These are phyloP conservation scores for Myiotriccus ornatus DNA, from an alignment of 2,797 vertebrate genomes.

Conservation along the genomic window DNA sequence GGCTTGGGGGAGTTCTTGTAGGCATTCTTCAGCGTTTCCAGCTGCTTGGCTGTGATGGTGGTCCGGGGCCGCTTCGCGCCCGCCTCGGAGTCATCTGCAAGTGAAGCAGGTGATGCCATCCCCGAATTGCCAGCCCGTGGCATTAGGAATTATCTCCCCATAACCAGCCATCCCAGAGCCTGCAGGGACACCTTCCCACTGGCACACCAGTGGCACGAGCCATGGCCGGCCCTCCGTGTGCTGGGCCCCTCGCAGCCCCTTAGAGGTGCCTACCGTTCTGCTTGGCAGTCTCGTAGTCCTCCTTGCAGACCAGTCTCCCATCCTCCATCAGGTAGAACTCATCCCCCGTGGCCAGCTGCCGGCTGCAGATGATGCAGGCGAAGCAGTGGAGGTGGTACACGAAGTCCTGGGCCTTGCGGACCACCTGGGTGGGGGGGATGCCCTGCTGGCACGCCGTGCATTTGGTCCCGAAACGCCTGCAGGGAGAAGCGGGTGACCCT, in stretches of 20 bases:
- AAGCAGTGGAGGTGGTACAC: conserved; percentile 99
- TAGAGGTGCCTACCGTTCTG: conserved; percentile 84
- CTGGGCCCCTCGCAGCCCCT: background rate
- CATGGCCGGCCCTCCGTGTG: rapidly evolving
- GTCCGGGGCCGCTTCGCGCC: conserved; percentile 95
- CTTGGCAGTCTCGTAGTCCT: conserved; percentile 97
- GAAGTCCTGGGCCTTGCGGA: conserved; percentile 97
- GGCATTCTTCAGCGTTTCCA: conserved; percentile 96
- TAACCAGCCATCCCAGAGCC: background rate
- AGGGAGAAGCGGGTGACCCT: background rate
- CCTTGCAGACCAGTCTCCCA: conserved; percentile 94
- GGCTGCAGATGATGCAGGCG: conserved; percentile 95
- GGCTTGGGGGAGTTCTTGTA: conserved; percentile 98
- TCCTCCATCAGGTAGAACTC: conserved; percentile 99
- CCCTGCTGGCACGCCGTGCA: conserved; percentile 98
- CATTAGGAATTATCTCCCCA: rapidly evolving
- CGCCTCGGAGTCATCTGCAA: conserved; percentile 92
- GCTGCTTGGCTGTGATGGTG: conserved; percentile 97
- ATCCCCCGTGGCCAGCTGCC: conserved; percentile 94
- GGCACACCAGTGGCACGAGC: rapidly evolving
- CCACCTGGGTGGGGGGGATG: conserved; percentile 97
- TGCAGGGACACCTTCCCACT: rapidly evolving
- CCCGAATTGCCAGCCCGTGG: rapidly evolving
- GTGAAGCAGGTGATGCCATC: background rate
- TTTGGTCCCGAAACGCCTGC: conserved; percentile 96